Evolutionary conservation across 2,888 invertebrate genomes (phyloP).

Genomic region (Eremobia ochroleuca): DNA sequence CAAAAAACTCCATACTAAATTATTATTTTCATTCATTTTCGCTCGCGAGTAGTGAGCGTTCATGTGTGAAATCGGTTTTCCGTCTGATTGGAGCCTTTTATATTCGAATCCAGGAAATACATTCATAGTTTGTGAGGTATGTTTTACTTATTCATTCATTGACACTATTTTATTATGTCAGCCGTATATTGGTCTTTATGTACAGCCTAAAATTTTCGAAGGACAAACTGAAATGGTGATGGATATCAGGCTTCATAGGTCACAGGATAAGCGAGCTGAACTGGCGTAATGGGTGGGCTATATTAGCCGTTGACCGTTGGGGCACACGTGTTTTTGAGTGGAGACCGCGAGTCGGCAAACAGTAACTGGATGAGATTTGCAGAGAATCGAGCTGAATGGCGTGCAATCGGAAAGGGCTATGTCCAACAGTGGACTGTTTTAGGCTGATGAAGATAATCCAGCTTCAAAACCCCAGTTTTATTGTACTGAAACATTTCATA

Average conservation of each 20-base stretch:
- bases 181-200: neutral
- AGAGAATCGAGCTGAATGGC: too few relatives aligned
- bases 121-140: neutral
- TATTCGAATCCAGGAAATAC: neutral
- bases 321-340: too few relatives aligned
- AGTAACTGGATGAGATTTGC: too few relatives aligned
- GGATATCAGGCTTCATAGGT: neutral
- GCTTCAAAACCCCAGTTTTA: neutral
- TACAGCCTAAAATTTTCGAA: neutral
- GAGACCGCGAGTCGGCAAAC: too few relatives aligned
- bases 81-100: conserved; percentile 2
- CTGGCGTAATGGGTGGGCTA: too few relatives aligned
- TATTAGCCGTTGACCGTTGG: too few relatives aligned
- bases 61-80: conserved; percentile 38
- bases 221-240: neutral
- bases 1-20: neutral
- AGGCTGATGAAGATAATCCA: too few relatives aligned
- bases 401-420: too few relatives aligned
- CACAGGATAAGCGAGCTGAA: too few relatives aligned
- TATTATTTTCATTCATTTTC: conserved; percentile 5
- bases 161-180: neutral
- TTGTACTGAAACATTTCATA: neutral
- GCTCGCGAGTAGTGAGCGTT: neutral
- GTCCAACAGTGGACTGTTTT: too few relatives aligned
- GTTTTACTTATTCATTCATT: neutral